Evolutionary conservation across 2,797 vertebrate species (phyloP), one percentile per base, ranked within the genome.

Genomic region (Brachyalestes nurse): DNA sequence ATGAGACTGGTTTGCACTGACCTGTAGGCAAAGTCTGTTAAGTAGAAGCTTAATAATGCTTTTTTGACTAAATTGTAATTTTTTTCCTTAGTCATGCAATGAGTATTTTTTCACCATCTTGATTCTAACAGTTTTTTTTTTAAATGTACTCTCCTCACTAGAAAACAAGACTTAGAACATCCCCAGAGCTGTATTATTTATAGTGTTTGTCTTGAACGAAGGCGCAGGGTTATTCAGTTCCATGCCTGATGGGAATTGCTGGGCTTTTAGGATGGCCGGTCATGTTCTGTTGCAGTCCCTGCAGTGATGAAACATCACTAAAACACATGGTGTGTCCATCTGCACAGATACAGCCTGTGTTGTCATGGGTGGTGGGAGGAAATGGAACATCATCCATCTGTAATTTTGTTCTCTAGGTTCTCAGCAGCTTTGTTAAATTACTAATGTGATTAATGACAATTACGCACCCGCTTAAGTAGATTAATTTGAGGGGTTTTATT

Each of bases 151-250:
- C 69, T 42, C 1, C 21, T 40, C 28, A 60, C 74, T 38, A 61
- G 7, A 77, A 51, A 61, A 51, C 69, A 45, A 76, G 67, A 64
- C 72, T n/a, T 13, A n/a, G 71, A 74, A 55, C 40, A 49, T 87
- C 85, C 84, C 83, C 85, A 64, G 16, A 86, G 85, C 90, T 92
- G 85, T 81, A 90, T 91, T 90, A 91, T 93, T 92, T 86, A 91
- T 77, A 62, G 60, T 79, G 81, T 81, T 79, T 83, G 77, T 76
- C 64, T 53, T 45, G 71, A 83, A 81, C 38, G 66, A 82, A 87
- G 72, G 82, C 80, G 80, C 77, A 51, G 75, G 75, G 79, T 38
- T 81, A 79, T 76, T 83, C 57, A 66, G 71, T 83, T 51, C 71
- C 42, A 49, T 42, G 9, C 28, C 67, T 77, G 77, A 10, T 40